phyloP scores from a whole-genome alignment of 2,113 vertebrate species.

The Sapayoa aenigma region DNA sequence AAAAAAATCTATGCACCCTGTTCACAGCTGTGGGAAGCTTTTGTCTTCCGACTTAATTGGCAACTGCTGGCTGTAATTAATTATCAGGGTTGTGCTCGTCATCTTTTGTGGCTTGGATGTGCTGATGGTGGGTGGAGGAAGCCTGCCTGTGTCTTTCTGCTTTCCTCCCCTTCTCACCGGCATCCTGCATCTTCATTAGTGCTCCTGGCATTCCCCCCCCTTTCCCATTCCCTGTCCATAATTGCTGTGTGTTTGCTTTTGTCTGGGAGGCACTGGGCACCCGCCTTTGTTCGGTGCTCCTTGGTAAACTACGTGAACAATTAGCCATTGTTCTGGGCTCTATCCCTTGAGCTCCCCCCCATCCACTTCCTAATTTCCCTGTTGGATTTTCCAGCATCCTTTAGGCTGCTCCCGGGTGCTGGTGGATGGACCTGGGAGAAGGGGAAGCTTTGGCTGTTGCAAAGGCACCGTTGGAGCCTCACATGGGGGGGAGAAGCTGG shows the following conservation, averaged over 20 bases:
- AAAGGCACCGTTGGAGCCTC: no score
- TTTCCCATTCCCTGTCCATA: neutral
- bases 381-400: fast-evolving
- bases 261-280: neutral
- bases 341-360: neutral
- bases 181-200: neutral
- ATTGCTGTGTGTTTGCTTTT: neutral
- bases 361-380: neutral
- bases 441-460: fast-evolving
- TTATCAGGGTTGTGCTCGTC: neutral
- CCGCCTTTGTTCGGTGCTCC: fast-evolving
- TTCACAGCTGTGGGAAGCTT: neutral
- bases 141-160: neutral
- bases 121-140: neutral
- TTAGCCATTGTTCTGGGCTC: neutral
- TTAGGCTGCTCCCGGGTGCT: neutral
- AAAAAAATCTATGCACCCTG: neutral
- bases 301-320: fast-evolving
- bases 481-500: fast-evolving
- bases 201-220: neutral
- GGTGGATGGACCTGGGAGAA: neutral
- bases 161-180: neutral
- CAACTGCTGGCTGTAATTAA: neutral
- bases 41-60: neutral
- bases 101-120: neutral